Conservation (phyloP, 23 tunicate species). For the Aplidium turbinatum region DNA sequence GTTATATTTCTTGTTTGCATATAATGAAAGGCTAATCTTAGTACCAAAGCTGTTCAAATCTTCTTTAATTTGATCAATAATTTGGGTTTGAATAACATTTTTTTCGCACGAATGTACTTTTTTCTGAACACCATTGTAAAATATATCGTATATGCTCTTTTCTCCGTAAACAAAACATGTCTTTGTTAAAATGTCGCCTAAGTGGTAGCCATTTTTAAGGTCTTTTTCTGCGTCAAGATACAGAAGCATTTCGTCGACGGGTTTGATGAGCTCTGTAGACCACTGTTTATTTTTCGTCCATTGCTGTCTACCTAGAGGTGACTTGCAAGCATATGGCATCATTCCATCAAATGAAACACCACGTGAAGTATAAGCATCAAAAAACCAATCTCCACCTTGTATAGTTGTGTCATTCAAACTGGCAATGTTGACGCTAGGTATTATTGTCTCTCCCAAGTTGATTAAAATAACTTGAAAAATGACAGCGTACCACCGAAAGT, state of each 20-base stretch:
- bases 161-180: not conserved
- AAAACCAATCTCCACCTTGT: not conserved
- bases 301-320: too few relatives aligned
- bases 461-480: too few relatives aligned
- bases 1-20: not conserved
- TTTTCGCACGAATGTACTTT: not conserved
- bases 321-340: too few relatives aligned
- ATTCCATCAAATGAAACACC: too few relatives aligned
- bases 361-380: not conserved
- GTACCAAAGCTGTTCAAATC: not conserved
- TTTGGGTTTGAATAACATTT: not conserved
- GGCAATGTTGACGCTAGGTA: too few relatives aligned
- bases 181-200: too few relatives aligned
- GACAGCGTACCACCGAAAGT: too few relatives aligned
- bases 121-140: not conserved
- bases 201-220: not conserved
- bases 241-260: not conserved
- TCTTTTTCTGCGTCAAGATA: not conserved
- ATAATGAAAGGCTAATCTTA: not conserved
- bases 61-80: not conserved
- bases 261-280: too few relatives aligned
- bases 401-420: too few relatives aligned
- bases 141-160: not conserved
- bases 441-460: too few relatives aligned
- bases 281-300: too few relatives aligned